Conservation (phyloP, 1,140 invertebrate species). For the Drosophila busckii region DNA sequence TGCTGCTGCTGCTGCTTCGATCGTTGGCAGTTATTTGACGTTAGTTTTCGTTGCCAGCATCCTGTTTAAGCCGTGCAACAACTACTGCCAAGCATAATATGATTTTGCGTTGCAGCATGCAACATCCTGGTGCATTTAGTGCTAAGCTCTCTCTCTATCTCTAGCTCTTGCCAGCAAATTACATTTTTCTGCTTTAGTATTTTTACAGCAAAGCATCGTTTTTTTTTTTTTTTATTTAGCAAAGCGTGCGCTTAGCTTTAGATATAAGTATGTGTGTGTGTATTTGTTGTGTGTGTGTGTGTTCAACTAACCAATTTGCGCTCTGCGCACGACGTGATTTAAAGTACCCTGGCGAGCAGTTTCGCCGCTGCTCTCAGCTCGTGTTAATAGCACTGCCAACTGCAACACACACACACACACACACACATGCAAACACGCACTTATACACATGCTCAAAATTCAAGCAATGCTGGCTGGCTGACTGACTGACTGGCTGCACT, state of each 20-base stretch:
- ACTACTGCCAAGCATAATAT: conserved; percentile 28
- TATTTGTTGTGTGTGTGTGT: conserved; percentile 13
- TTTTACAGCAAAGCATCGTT: conserved; percentile 30
- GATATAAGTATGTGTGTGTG: neutral
- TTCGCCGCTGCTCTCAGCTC: too few species aligned
- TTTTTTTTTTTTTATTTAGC: conserved; percentile 62
- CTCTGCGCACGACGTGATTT: conserved; percentile 70
- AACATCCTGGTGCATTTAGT: neutral
- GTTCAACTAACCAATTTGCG: conserved; percentile 69
- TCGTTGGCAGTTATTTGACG: conserved; percentile 33
- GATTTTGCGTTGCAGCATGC: conserved; percentile 24
- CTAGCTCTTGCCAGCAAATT: conserved; percentile 36
- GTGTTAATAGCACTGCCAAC: too few species aligned
- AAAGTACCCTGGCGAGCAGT: conserved; percentile 68
- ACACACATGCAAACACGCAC: too few species aligned
- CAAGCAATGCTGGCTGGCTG: conserved; percentile 11
- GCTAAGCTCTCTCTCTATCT: neutral
- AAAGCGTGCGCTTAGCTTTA: conserved; percentile 50
- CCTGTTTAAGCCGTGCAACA: conserved; percentile 19
- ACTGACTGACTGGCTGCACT: too few species aligned
- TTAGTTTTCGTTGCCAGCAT: conserved; percentile 24
- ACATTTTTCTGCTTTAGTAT: conserved; percentile 43
- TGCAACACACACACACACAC: too few species aligned
- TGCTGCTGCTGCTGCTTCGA: conserved; percentile 20
- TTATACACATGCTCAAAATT: too few species aligned